These are phyloP conservation scores for Cryptoblepharus egeriae DNA, from an alignment of 2,797 vertebrate species.

Conservation along the genomic window DNA sequence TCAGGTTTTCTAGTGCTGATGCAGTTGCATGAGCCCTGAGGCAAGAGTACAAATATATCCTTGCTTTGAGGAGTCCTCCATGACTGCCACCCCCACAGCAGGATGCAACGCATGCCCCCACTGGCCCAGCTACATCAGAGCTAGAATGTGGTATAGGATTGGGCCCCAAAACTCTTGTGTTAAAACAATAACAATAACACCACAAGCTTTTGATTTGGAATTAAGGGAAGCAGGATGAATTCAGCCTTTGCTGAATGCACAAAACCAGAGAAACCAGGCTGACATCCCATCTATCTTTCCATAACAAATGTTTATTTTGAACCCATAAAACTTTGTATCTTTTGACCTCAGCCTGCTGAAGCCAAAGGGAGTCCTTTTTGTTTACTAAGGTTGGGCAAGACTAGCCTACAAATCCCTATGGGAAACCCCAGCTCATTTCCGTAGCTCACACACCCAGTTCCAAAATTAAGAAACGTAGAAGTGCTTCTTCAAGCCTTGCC, in stretches of 20 bases:
- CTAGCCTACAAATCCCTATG: not conserved
- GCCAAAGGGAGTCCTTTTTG: not conserved
- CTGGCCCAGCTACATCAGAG: too few species aligned
- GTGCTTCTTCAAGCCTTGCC: slow-evolving; percentile 58
- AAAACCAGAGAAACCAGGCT: not conserved
- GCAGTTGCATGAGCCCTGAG: too few species aligned
- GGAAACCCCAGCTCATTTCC: slow-evolving; percentile 5
- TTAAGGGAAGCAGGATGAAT: not conserved
- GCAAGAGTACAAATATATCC: too few species aligned
- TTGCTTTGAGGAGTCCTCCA: too few species aligned
- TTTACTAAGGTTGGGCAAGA: not conserved
- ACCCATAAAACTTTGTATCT: not conserved
- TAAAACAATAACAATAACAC: too few species aligned
- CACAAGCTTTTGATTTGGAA: not conserved
- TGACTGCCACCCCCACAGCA: too few species aligned
- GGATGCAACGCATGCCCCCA: too few species aligned
- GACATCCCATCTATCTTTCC: not conserved
- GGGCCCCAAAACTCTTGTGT: too few species aligned
- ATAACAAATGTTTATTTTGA: slow-evolving; percentile 19
- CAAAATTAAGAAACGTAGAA: slow-evolving; percentile 58
- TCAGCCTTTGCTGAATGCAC: not conserved
- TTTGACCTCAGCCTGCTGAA: slow-evolving; percentile 8
- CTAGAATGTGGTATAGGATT: too few species aligned
- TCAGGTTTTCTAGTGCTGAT: too few species aligned
- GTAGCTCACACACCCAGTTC: slow-evolving; percentile 33